Conservation (phyloP, 2,888 invertebrate species). For the Ctena decussata region DNA sequence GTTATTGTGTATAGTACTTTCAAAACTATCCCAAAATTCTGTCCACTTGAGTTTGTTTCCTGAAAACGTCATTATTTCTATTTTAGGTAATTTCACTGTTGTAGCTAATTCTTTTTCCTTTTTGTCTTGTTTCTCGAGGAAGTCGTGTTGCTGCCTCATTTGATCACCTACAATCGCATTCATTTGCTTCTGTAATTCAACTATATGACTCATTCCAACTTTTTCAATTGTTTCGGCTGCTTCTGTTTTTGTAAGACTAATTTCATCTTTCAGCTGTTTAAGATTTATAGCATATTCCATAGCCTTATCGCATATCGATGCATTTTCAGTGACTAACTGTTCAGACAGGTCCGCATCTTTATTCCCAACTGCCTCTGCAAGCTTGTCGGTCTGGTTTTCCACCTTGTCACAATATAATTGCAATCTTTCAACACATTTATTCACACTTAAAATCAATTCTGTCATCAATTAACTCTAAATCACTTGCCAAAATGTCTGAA, state of each 20-base stretch:
- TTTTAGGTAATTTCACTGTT: slow-evolving; percentile 5
- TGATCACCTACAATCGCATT: background rate
- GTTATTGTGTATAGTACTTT: slow-evolving; percentile 1
- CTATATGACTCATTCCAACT: background rate
- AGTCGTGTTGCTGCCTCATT: slow-evolving; percentile 19
- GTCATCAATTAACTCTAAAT: too few relatives aligned
- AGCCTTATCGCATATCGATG: background rate
- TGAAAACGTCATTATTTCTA: background rate
- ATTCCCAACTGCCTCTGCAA: background rate
- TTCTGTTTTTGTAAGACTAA: background rate
- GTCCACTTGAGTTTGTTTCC: slow-evolving; percentile 6
- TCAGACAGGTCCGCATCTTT: background rate
- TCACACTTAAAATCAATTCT: too few relatives aligned
- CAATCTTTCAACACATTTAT: background rate
- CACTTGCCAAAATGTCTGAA: too few relatives aligned
- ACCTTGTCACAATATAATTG: background rate
- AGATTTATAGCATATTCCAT: background rate
- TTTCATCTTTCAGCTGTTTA: background rate
- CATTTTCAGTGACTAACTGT: background rate
- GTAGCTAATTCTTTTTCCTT: background rate
- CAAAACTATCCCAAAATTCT: slow-evolving; percentile 4
- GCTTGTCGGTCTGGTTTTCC: background rate
- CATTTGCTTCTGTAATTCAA: slow-evolving; percentile 4
- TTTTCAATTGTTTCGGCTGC: background rate
- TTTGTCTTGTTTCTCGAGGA: background rate